Base-by-base conservation (phyloP, 2,797 vertebrate species). In the Rhabdomys pumilio region DNA sequence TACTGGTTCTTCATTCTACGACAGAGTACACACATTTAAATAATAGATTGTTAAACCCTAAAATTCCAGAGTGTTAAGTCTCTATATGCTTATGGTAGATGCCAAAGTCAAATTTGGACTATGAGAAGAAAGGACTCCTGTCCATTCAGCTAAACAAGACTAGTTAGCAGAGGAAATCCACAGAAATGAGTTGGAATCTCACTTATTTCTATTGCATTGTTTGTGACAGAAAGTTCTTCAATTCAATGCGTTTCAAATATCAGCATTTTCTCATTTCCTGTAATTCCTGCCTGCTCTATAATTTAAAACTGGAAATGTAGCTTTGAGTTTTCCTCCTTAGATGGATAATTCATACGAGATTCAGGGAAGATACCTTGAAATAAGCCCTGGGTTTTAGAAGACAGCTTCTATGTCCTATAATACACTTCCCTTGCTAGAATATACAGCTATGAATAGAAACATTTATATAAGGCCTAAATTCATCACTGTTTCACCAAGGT, bases 401-500 rank as follows among this genome's bases (percentile, higher is more conserved):
- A 80, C 26, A 80, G 6, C 22, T 94, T 91, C 38, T 67, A n/a
- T 2, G 65, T 38, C 61, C 77, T 88, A 6, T 53, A 89, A 88
- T 91, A 89, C 14, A 57, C 3, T 69, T 86, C 72, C 29, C n/a
- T 94, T 90, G n/a, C 1, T 57, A 65, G n/a, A 80, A 95, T 84
- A 38, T 38, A 65, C 31, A 84, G 57, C 67, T 90, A 81, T 55
- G 89, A 80, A 83, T 69, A 67, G 72, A 47, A 24, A 75, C 13
- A 87, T 72, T 95, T 91, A 90, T 75, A 69, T 57, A 93, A 85
- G 59, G 53, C 72, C 81, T 85, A 90, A 84, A 87, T 96, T 59
- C 57, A 87, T 72, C 22, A 29, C 34, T 84, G 12, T 89, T 91
- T 95, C 90, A 3, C 3, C 76, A 65, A 93, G 8, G 44, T 85